These are phyloP conservation scores for Pectinophora gossypiella DNA, from an alignment of 1,140 invertebrate species.

Conservation along the genomic window DNA sequence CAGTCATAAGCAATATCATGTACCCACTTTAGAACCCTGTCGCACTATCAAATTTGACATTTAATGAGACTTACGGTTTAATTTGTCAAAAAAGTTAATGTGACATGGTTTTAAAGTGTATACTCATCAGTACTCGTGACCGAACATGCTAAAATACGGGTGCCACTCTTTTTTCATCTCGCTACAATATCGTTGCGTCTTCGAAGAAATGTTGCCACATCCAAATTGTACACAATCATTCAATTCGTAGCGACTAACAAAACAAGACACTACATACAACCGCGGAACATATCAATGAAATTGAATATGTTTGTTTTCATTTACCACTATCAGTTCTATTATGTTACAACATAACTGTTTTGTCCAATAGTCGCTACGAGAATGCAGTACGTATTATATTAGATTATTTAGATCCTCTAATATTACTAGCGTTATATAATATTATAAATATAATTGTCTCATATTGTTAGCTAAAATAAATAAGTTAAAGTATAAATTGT, in stretches of 20 bases:
- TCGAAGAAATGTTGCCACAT: constrained; percentile 21
- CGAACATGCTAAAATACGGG: no score
- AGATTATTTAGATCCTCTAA: constrained; percentile 55
- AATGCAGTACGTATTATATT: constrained; percentile 20
- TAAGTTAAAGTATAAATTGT: constrained; percentile 45
- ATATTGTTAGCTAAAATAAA: constrained; percentile 54
- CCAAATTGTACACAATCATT: constrained; percentile 11
- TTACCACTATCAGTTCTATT: no score
- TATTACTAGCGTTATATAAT: constrained; percentile 36
- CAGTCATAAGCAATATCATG: no score
- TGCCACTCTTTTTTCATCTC: no score
- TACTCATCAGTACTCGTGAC: no score
- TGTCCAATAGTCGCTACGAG: background rate
- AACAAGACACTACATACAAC: background rate
- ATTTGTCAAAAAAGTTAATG: no score
- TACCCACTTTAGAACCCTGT: no score
- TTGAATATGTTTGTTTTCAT: constrained; percentile 14
- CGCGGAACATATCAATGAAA: constrained; percentile 15
- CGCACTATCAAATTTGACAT: no score
- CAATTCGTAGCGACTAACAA: constrained; percentile 18
- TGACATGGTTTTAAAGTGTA: no score
- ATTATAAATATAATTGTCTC: constrained; percentile 55
- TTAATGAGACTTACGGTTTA: no score
- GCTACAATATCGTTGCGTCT: no score
- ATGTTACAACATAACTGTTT: no score